Evolutionary conservation across 2,113 vertebrate genomes (phyloP).

Genomic region (Dissostichus mawsoni): DNA sequence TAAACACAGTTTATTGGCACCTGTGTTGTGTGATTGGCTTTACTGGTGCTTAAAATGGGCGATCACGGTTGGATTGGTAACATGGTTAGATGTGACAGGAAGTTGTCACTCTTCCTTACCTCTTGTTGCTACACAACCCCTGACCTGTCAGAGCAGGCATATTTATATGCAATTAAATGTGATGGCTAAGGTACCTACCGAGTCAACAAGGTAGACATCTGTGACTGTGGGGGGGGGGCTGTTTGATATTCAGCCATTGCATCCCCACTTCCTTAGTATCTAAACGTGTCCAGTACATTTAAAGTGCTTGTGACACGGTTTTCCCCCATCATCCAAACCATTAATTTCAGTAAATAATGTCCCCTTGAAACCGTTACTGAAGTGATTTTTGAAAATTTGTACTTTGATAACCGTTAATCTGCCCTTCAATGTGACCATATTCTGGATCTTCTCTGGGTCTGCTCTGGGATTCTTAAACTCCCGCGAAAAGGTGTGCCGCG

Average conservation of each 20-base stretch:
- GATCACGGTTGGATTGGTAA: conserved; percentile 7
- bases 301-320: no score
- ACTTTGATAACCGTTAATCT: no score
- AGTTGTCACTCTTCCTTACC: neutral
- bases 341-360: no score
- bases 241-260: neutral
- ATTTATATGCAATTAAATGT: neutral
- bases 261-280: neutral
- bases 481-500: no score
- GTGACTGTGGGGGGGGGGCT: neutral
- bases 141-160: neutral
- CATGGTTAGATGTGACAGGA: conserved; percentile 7
- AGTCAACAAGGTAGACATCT: neutral
- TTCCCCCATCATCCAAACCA: no score
- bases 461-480: no score
- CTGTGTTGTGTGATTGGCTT: conserved; percentile 16
- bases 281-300: neutral
- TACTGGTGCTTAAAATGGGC: conserved; percentile 8
- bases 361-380: no score
- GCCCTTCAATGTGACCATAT: no score
- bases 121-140: neutral
- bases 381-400: no score
- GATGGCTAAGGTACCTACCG: neutral
- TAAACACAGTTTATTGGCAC: conserved; percentile 35
- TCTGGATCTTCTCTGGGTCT: no score